These are phyloP conservation scores for Synergus gifuensis DNA, from an alignment of 2,888 invertebrate species.

Conservation along the genomic window DNA sequence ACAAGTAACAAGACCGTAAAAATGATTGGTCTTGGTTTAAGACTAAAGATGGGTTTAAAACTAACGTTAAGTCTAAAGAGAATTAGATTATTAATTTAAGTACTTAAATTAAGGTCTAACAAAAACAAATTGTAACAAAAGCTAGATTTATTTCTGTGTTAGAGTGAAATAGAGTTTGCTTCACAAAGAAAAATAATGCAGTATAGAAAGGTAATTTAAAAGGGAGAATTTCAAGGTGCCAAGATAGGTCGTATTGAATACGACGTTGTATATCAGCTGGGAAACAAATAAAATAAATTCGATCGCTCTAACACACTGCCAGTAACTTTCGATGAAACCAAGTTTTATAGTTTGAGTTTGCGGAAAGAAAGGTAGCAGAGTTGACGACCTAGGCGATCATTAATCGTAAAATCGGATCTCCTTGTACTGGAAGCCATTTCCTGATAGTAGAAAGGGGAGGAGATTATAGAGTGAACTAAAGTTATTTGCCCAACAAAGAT, in stretches of 20 bases:
- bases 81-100: no score
- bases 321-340: not conserved
- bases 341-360: not conserved
- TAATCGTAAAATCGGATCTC: slow-evolving; percentile 29
- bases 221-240: not conserved
- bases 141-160: no score
- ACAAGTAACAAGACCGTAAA: no score
- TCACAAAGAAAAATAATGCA: not conserved
- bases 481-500: slow-evolving; percentile 11
- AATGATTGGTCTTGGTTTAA: no score
- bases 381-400: slow-evolving; percentile 34
- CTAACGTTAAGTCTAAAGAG: no score
- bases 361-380: not conserved
- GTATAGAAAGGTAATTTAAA: not conserved
- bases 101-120: no score
- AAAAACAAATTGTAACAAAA: no score
- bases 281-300: not conserved
- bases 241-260: not conserved
- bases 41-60: no score
- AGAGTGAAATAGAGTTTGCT: not conserved
- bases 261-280: not conserved
- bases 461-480: slow-evolving; percentile 9
- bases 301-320: not conserved
- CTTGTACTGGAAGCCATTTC: slow-evolving; percentile 30
- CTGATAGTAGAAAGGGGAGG: slow-evolving; percentile 13